A percentile compares a stretch with the other conserved stretches of the same genome.
phyloP scores from a whole-genome alignment of 2,797 vertebrate genomes.

The Smutsia temminckii region DNA sequence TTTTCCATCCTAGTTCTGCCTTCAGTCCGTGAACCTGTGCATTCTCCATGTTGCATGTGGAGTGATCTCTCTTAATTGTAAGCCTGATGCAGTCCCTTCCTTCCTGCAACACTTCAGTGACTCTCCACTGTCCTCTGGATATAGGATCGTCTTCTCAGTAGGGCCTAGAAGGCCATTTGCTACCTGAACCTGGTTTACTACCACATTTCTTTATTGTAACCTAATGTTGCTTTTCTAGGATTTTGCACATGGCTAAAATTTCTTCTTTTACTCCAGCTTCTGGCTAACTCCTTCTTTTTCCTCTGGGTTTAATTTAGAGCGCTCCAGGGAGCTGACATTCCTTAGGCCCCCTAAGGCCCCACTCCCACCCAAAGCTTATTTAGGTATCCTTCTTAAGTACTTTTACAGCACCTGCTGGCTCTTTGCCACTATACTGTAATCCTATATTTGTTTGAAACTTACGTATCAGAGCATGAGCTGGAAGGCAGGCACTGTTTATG shows the following conservation, averaged over 20 bases:
- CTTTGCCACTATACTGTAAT: not conserved
- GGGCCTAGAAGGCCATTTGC: too few relatives aligned
- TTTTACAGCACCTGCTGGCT: not conserved
- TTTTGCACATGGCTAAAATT: not conserved
- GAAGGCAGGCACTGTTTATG: not conserved
- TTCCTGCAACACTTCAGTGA: not conserved
- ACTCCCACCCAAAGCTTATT: not conserved
- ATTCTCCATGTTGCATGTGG: not conserved
- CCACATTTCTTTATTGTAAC: not conserved
- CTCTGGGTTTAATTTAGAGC: not conserved
- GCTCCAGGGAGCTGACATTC: not conserved
- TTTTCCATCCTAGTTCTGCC: not conserved
- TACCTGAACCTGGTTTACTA: not conserved
- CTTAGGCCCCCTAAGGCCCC: not conserved
- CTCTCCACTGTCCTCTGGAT: not conserved
- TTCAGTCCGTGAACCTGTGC: not conserved
- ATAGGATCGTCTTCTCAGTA: not conserved
- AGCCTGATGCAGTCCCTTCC: not conserved
- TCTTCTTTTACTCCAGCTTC: not conserved
- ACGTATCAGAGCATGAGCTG: not conserved
- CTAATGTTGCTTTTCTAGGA: not conserved
- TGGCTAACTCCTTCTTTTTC: not conserved
- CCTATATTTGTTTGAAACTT: not conserved
- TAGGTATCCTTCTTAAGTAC: not conserved
- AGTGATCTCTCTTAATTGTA: not conserved